Percentiles rank a stretch among this genome's conserved stretches.
Conservation (phyloP, 1,140 invertebrate genomes). For the Drosophila mojavensis region DNA sequence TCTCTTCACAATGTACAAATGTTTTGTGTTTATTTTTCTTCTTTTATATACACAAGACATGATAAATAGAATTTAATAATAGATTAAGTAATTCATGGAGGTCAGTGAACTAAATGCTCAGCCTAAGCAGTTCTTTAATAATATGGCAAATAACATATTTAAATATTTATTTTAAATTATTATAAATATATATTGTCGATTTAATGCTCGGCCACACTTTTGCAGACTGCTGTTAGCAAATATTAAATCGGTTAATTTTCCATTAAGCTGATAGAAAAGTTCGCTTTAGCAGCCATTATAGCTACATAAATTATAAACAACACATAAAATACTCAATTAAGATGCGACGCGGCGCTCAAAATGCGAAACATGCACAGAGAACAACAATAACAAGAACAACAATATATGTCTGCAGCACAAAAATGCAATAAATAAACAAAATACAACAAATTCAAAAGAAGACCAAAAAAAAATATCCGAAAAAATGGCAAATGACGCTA, state of each 20-base stretch:
- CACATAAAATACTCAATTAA: constrained; percentile 74
- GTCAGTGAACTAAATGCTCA: constrained; percentile 29
- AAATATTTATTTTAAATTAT: background rate
- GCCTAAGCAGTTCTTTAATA: background rate
- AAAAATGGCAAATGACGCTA: constrained; percentile 46
- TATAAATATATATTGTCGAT: too few species aligned
- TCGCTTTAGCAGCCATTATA: constrained; percentile 58
- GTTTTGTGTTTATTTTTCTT: background rate
- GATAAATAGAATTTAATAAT: constrained; percentile 8
- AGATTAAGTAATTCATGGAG: constrained; percentile 16
- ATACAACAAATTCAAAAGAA: constrained; percentile 45
- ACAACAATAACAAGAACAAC: too few species aligned
- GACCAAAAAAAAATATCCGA: constrained; percentile 9
- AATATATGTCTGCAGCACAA: constrained; percentile 33
- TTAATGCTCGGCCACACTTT: background rate
- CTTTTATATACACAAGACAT: background rate
- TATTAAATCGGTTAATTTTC: constrained; percentile 68
- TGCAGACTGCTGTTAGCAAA: constrained; percentile 15
- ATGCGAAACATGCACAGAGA: constrained; percentile 65
- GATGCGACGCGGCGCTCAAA: constrained; percentile 41
- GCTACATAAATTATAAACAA: constrained; percentile 70
- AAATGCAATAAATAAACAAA: constrained; percentile 76
- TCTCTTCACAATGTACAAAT: background rate
- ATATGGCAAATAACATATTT: background rate
- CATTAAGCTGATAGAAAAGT: constrained; percentile 55